Evolutionary conservation across 1,140 invertebrate species (phyloP), one percentile per base, ranked within the genome.

Genomic region (Drosophila tani): DNA sequence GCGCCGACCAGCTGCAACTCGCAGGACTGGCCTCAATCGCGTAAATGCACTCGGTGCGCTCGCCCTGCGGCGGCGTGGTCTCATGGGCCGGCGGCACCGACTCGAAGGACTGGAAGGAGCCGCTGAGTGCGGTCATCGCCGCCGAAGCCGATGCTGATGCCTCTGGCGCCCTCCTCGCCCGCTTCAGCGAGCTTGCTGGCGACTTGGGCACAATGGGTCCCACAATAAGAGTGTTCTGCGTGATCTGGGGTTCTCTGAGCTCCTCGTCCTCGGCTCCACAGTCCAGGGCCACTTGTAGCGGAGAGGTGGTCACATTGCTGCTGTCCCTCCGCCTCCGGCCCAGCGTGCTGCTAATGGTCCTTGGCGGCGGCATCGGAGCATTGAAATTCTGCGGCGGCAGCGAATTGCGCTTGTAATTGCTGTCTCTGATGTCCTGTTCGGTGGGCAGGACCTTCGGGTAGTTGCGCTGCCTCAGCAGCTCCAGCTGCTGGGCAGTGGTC

Each of bases 361-460:
- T 53, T 3, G 85, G 84, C 19, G 85, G 93, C 6, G 95, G 95
- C 27, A 95, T 95, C 15, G 95, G 95, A 29, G 94, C 93, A 5
- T 95, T 62, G 56, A 81, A 79, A 47, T 79, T 82, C 58, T 92
- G 91, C 9, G 91, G 91, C 38, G 91, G 91, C 73, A 92, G 50
- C 8, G 91, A 92, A 47, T 92, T 92, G 8, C 84, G 62, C 35
- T 86, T 91, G 51, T 77, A 57, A 19, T 53, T 69, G 51, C 51
- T 53, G 46, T 38, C 41, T 6, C 60, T 57, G 47, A 82, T 58
- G 17, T 85, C 84, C 46, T 88, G 80, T 2, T 58, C 82, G 56
- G 91, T 96, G 19, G 96, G 97, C 29, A 97, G 85, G 7, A 97
- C 96, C 94, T 97, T 97, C 0, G 96, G 97, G 90, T 96, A 97